A percentile compares a stretch with the other conserved stretches of the same genome.
Evolutionary conservation across 2,888 invertebrate genomes (phyloP).

Genomic region (Eupeodes luniger): DNA sequence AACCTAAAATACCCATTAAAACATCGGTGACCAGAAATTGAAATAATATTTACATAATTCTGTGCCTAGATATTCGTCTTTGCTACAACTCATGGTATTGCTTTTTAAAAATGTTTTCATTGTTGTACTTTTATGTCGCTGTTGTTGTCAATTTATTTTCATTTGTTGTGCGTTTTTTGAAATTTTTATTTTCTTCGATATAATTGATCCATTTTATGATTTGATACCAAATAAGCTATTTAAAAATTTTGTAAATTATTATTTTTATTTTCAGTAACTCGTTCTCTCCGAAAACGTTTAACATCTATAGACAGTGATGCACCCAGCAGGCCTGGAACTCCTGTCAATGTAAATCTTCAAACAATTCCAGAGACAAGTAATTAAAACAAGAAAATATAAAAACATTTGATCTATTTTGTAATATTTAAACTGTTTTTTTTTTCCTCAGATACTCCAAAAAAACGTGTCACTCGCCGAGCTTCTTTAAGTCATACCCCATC

Average conservation of each 20-base stretch:
- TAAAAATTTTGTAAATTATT: background rate
- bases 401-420: background rate
- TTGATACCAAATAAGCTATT: too few species aligned
- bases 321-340: conserved; percentile 78
- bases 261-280: conserved; percentile 76
- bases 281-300: conserved; percentile 79
- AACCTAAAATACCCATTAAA: too few species aligned
- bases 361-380: conserved; percentile 62
- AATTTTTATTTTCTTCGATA: too few species aligned
- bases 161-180: too few species aligned
- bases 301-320: conserved; percentile 77
- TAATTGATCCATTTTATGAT: too few species aligned
- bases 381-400: conserved; percentile 27
- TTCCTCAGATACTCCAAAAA: conserved; percentile 76
- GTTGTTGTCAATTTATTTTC: too few species aligned
- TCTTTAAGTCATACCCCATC: conserved; percentile 72
- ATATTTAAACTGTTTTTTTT: background rate
- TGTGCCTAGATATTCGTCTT: too few species aligned
- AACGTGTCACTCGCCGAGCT: conserved; percentile 78
- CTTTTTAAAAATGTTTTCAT: too few species aligned
- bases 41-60: too few species aligned
- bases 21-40: too few species aligned
- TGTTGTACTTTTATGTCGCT: too few species aligned
- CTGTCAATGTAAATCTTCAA: conserved; percentile 67
- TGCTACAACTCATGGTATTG: too few species aligned